phyloP scores from a whole-genome alignment of 2,888 invertebrate genomes.

The Drepana falcataria region DNA sequence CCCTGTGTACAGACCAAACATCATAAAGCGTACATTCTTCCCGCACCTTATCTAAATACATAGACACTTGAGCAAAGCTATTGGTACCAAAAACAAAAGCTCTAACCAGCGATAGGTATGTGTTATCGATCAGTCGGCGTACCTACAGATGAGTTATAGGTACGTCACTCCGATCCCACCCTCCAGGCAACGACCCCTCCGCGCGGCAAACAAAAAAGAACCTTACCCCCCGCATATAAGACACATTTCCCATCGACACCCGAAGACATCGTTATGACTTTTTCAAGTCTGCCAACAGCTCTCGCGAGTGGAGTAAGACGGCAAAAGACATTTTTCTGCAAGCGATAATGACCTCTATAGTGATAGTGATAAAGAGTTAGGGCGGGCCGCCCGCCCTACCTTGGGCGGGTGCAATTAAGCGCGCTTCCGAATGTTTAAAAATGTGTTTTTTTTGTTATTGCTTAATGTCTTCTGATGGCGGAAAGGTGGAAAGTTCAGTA shows the following conservation, averaged over 20 bases:
- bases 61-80: not conserved
- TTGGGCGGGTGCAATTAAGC: constrained; percentile 71
- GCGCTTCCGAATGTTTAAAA: constrained; percentile 55
- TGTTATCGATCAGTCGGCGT: constrained; percentile 58
- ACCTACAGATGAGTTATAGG: constrained; percentile 71
- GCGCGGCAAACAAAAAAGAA: constrained; percentile 22
- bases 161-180: constrained; percentile 43
- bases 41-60: not conserved
- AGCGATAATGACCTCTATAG: constrained; percentile 58
- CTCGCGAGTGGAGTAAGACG: constrained; percentile 63
- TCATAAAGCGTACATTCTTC: not conserved
- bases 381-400: constrained; percentile 60
- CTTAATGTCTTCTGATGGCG: constrained; percentile 21
- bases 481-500: constrained; percentile 1
- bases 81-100: constrained; percentile 43
- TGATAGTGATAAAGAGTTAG: constrained; percentile 30
- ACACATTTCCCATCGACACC: constrained; percentile 49
- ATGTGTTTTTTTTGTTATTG: constrained; percentile 53
- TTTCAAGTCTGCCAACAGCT: constrained; percentile 56
- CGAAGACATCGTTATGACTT: constrained; percentile 57
- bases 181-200: constrained; percentile 49
- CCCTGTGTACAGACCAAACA: too few species aligned
- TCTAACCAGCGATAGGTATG: constrained; percentile 46
- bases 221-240: constrained; percentile 32
- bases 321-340: constrained; percentile 50